Percentiles rank a stretch among this genome's conserved stretches.
These are phyloP conservation scores for Sylvia atricapilla DNA, from an alignment of 2,113 vertebrate genomes.

Conservation along the genomic window DNA sequence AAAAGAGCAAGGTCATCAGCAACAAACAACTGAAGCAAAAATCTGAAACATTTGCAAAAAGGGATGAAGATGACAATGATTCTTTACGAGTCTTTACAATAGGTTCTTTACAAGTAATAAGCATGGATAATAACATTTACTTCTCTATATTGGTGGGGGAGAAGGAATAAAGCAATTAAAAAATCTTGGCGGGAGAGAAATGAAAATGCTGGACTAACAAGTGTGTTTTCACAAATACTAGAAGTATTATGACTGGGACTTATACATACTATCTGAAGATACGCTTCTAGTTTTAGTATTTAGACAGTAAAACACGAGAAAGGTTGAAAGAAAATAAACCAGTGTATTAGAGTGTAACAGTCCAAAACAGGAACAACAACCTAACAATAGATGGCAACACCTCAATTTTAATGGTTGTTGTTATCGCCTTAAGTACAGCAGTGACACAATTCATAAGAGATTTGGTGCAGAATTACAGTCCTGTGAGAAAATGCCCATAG, in stretches of 20 bases:
- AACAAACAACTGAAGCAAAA: not conserved
- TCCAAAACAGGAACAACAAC: conserved; percentile 32
- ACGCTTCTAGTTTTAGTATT: not conserved
- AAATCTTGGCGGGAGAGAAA: not conserved
- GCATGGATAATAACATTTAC: not conserved
- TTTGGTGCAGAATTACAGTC: conserved; percentile 31
- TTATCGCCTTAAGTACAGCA: conserved; percentile 24
- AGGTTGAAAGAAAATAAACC: conserved; percentile 19
- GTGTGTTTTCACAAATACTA: not conserved
- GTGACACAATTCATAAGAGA: conserved; percentile 48
- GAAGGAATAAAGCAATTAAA: not conserved
- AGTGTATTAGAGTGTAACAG: not conserved
- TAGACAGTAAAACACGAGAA: not conserved
- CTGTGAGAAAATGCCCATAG: conserved; percentile 59
- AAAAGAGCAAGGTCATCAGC: conserved; percentile 23
- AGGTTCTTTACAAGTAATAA: not conserved
- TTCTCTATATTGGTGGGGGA: not conserved
- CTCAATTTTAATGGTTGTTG: conserved; percentile 25
- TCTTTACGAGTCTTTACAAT: not conserved
- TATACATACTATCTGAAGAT: not conserved
- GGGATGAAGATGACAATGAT: not conserved
- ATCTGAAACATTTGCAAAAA: not conserved
- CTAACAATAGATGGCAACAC: conserved; percentile 51
- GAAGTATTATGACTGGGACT: not conserved
- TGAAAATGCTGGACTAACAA: not conserved